Conservation (phyloP, 64 coral and sea anemone genomes). For the Stichodactyla mertensii region DNA sequence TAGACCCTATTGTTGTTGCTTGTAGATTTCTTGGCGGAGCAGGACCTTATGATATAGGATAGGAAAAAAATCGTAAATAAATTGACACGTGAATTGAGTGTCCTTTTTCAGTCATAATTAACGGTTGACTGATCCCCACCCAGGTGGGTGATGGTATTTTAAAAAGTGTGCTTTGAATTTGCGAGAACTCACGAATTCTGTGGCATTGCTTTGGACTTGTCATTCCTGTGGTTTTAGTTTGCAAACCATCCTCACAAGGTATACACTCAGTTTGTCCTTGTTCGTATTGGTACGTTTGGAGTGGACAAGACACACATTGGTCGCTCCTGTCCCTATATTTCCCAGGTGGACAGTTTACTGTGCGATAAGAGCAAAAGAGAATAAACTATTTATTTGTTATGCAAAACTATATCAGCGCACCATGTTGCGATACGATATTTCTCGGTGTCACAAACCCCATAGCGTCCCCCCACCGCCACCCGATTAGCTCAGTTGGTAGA, state of each 20-base stretch:
- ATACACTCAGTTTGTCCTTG: not conserved
- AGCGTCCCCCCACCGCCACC: too few relatives aligned
- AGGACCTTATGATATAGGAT: not conserved
- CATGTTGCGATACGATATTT: too few relatives aligned
- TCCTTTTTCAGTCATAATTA: too few relatives aligned
- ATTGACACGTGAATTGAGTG: not conserved
- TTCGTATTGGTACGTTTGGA: not conserved
- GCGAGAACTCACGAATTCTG: not conserved
- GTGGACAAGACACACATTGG: not conserved
- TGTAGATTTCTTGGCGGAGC: not conserved
- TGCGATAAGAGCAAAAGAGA: not conserved
- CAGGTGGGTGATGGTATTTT: too few relatives aligned
- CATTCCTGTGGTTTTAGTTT: not conserved
- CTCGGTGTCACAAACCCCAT: too few relatives aligned
- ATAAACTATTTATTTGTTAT: not conserved
- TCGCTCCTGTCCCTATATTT: not conserved
- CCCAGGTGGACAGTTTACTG: conserved; percentile 1
- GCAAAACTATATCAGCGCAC: too few relatives aligned
- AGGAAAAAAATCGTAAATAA: not conserved
- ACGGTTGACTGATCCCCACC: too few relatives aligned
- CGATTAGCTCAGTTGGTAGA: too few relatives aligned
- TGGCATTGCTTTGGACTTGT: not conserved
- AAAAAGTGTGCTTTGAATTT: too few relatives aligned
- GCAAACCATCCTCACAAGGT: not conserved
- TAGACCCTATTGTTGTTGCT: not conserved